Conservation (phyloP, 2,888 invertebrate genomes). For the Nomada flava region DNA sequence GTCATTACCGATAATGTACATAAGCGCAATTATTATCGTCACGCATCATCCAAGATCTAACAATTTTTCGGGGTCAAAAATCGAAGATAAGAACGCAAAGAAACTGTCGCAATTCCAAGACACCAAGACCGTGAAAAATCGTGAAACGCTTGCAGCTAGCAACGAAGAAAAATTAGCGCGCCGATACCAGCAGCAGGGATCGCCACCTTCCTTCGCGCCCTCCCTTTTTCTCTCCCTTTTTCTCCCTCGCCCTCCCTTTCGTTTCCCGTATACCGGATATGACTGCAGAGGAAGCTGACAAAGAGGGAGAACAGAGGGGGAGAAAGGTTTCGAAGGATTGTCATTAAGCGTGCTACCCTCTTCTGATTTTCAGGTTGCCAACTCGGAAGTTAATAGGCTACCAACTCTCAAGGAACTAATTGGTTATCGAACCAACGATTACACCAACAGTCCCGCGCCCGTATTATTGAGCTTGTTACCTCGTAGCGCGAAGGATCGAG, state of each 20-base stretch:
- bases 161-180: slow-evolving; percentile 7
- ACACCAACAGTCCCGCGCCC: slow-evolving; percentile 48
- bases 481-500: slow-evolving; percentile 14
- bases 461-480: slow-evolving; percentile 48
- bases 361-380: slow-evolving; percentile 83
- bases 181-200: slow-evolving; percentile 15
- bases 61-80: neutral
- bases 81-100: neutral
- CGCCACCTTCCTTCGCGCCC: slow-evolving; percentile 12
- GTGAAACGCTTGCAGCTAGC: neutral
- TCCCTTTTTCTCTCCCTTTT: slow-evolving; percentile 48
- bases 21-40: slow-evolving; percentile 47
- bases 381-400: slow-evolving; percentile 72
- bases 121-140: neutral
- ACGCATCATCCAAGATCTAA: slow-evolving; percentile 9
- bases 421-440: slow-evolving; percentile 63
- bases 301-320: slow-evolving; percentile 56
- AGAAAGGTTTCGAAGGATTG: slow-evolving; percentile 47
- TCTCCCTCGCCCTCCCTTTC: slow-evolving; percentile 19
- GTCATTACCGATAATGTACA: slow-evolving; percentile 49
- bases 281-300: neutral
- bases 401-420: slow-evolving; percentile 81
- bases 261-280: slow-evolving; percentile 26
- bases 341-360: slow-evolving; percentile 65
- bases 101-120: neutral